Evolutionary conservation across 2,113 vertebrate genomes (phyloP).

Genomic region (Poecile atricapillus): DNA sequence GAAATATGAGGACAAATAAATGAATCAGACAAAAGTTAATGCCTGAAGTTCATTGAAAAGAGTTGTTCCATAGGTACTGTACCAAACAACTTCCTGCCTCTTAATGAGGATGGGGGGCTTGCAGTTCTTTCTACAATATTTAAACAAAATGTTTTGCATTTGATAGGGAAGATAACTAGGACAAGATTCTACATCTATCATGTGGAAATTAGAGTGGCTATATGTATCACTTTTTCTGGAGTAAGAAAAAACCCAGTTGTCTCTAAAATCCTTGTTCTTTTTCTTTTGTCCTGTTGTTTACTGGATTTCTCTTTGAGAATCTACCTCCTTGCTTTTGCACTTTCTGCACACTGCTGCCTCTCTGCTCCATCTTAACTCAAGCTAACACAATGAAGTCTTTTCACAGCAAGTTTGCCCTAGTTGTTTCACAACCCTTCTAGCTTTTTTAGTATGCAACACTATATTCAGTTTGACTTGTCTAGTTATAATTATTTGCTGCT

Average conservation of each 20-base stretch:
- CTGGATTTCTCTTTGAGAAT: not conserved
- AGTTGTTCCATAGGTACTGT: not conserved
- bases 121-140: not conserved
- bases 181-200: not conserved
- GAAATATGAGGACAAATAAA: not conserved
- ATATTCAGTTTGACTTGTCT: not conserved
- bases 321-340: not conserved
- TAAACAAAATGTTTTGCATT: not conserved
- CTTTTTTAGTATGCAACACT: not conserved
- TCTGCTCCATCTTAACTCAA: not conserved
- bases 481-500: not conserved
- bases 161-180: not conserved
- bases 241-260: accelerated
- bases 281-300: not conserved
- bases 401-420: not conserved
- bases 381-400: not conserved
- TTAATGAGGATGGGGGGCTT: too few species aligned
- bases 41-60: not conserved
- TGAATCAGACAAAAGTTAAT: not conserved
- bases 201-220: not conserved
- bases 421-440: not conserved
- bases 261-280: not conserved
- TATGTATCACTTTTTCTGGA: not conserved
- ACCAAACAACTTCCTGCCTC: not conserved
- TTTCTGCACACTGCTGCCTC: not conserved